These are phyloP conservation scores for Henicopernis longicauda DNA, from an alignment of 2,113 vertebrate genomes.

Conservation along the genomic window DNA sequence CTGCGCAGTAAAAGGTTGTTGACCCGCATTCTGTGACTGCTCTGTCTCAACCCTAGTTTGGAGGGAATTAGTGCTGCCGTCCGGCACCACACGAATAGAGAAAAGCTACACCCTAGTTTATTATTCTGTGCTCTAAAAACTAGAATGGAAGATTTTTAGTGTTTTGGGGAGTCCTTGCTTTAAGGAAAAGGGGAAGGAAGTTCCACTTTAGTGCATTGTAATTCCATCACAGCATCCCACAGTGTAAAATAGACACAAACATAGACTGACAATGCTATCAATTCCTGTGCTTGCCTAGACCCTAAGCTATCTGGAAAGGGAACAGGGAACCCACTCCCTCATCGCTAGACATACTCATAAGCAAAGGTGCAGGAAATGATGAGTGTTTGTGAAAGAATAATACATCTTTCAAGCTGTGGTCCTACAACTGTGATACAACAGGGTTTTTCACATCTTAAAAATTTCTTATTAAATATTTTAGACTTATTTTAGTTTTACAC, in stretches of 20 bases:
- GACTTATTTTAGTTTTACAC: background rate
- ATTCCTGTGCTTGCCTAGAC: background rate
- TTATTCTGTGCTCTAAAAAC: background rate
- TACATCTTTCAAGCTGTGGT: background rate
- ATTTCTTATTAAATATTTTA: background rate
- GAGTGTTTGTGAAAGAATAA: background rate
- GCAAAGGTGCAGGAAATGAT: background rate
- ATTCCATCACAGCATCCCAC: background rate
- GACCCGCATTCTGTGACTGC: too few relatives aligned
- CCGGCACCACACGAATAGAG: too few relatives aligned
- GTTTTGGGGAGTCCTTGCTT: background rate
- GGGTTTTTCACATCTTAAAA: background rate
- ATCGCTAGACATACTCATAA: background rate
- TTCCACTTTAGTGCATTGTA: background rate
- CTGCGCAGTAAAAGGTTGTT: too few relatives aligned
- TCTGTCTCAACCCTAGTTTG: too few relatives aligned
- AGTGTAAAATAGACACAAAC: background rate
- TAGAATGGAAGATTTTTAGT: background rate
- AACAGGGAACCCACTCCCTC: rapidly evolving
- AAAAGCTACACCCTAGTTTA: background rate
- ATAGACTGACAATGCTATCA: background rate
- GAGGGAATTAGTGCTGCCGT: too few relatives aligned
- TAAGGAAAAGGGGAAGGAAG: background rate
- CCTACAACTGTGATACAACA: background rate
- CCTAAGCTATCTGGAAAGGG: background rate